Evolutionary conservation across 2,113 vertebrate species (phyloP).

Genomic region (Coptodon rendalli): DNA sequence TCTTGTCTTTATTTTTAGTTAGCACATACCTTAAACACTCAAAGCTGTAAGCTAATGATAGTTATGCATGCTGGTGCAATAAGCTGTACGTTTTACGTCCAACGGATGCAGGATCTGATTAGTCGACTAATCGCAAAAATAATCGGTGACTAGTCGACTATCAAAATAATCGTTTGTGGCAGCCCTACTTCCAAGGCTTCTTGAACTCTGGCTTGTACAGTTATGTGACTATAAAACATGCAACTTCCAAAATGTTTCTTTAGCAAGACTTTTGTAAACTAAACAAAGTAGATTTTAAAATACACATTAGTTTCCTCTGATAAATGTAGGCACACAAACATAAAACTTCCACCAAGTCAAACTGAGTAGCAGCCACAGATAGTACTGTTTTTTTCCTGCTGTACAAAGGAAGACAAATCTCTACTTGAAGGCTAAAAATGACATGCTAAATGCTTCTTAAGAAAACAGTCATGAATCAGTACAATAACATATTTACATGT

Average conservation of each 20-base stretch:
- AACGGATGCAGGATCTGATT: rapidly evolving
- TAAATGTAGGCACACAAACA: not conserved
- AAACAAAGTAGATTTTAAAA: not conserved
- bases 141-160: not conserved
- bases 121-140: not conserved
- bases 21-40: not conserved
- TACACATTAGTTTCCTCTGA: not conserved
- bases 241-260: not conserved
- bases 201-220: not conserved
- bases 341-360: not conserved
- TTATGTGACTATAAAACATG: not conserved
- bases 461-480: not conserved
- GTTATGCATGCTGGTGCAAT: not conserved
- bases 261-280: not conserved
- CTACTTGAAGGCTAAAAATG: not conserved
- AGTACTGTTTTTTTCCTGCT: not conserved
- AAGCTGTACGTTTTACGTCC: rapidly evolving
- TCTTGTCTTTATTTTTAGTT: not conserved
- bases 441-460: not conserved
- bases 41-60: not conserved
- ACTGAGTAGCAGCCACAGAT: not conserved
- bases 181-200: rapidly evolving
- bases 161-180: not conserved
- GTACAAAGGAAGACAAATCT: not conserved
- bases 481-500: not conserved